phyloP scores from a whole-genome alignment of 2,113 vertebrate genomes.

The Gnathonemus echidnorhynchus region DNA sequence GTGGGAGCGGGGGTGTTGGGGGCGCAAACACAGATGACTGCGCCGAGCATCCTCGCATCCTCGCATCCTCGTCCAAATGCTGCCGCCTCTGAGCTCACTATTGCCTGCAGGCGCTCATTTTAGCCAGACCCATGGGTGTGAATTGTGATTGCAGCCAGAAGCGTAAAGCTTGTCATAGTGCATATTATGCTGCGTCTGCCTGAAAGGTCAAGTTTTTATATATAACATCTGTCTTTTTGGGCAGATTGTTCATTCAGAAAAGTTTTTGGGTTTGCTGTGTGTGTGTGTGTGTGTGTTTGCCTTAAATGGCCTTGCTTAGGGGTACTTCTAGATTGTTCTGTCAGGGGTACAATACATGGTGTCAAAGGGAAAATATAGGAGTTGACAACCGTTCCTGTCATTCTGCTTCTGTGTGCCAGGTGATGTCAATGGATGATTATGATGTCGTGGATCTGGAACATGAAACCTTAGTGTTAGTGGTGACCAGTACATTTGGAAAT shows the following conservation, averaged over 20 bases:
- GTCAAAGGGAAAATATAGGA: neutral
- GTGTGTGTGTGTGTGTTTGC: neutral
- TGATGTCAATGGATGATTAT: slow-evolving; percentile 92
- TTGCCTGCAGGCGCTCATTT: slow-evolving; percentile 18
- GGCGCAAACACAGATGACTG: slow-evolving; percentile 34
- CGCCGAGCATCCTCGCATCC: slow-evolving; percentile 3
- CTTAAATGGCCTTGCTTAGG: neutral
- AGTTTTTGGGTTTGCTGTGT: neutral
- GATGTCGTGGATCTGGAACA: slow-evolving; percentile 90
- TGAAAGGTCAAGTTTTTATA: neutral
- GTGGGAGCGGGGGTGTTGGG: neutral
- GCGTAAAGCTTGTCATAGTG: neutral
- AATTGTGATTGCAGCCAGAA: slow-evolving; percentile 19
- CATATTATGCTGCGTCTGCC: neutral
- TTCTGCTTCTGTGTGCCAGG: slow-evolving; percentile 52
- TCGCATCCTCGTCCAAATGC: neutral
- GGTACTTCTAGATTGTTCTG: neutral
- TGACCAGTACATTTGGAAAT: slow-evolving; percentile 94
- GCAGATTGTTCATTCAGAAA: neutral
- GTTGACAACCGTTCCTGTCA: neutral
- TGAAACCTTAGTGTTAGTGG: slow-evolving; percentile 82
- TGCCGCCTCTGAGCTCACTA: neutral
- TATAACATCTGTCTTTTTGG: neutral
- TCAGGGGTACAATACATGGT: neutral
- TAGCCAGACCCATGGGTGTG: slow-evolving; percentile 37